Conservation (phyloP, 2,888 invertebrate genomes). For the Rhagonycha lutea region DNA sequence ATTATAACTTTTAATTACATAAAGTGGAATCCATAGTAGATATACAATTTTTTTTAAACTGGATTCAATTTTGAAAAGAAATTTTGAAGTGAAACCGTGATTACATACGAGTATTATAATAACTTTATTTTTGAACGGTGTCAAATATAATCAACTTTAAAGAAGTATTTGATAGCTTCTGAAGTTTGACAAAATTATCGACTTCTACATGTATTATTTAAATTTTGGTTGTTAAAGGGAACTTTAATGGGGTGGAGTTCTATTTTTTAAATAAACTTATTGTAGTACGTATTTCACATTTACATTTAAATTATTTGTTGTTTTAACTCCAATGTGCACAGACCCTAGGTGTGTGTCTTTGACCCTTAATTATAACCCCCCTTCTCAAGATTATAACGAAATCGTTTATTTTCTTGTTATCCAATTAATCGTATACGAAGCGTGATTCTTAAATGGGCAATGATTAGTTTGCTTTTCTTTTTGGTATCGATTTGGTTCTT, state of each 20-base stretch:
- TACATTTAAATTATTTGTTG: background rate
- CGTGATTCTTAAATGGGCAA: slow-evolving; percentile 4
- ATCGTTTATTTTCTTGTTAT: slow-evolving; percentile 10
- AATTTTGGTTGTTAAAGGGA: background rate
- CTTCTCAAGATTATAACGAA: background rate
- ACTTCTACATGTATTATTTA: background rate
- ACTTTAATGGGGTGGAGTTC: background rate
- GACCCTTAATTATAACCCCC: slow-evolving; percentile 7
- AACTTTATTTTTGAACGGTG: background rate
- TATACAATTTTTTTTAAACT: background rate
- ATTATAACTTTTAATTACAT: background rate
- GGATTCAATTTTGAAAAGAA: background rate
- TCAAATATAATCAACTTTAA: background rate
- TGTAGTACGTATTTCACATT: background rate
- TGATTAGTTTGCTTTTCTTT: background rate
- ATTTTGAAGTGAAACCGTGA: background rate
- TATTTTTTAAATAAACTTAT: background rate
- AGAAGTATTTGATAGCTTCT: background rate
- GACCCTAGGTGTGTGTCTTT: background rate
- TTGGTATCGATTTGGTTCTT: background rate
- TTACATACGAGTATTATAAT: background rate
- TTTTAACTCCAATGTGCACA: background rate
- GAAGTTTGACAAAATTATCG: background rate
- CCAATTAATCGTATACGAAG: slow-evolving; percentile 8
- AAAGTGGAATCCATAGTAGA: background rate